These are phyloP conservation scores for Carterocephalus palaemon DNA, from an alignment of 2,888 invertebrate species.

Conservation along the genomic window DNA sequence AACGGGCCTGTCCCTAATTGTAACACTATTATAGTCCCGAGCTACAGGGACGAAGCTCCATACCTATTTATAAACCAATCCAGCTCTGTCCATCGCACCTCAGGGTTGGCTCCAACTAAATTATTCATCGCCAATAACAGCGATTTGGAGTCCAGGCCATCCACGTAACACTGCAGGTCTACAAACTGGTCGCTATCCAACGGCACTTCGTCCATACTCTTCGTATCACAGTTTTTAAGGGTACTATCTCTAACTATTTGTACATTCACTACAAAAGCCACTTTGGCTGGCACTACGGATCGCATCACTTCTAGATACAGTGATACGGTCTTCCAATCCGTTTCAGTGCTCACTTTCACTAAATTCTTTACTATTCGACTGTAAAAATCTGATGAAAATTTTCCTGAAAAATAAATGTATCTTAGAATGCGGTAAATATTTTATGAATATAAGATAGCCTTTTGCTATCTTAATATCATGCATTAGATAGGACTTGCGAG, in stretches of 20 bases:
- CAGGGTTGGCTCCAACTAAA: slow-evolving; percentile 76
- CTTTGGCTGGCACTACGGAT: slow-evolving; percentile 56
- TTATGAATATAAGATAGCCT: too few species aligned
- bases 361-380: slow-evolving; percentile 56
- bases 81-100: slow-evolving; percentile 84
- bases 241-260: slow-evolving; percentile 64
- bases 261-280: slow-evolving; percentile 70
- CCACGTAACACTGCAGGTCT: slow-evolving; percentile 81
- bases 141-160: slow-evolving; percentile 76
- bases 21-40: too few species aligned
- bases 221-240: slow-evolving; percentile 62
- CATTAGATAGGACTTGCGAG: too few species aligned
- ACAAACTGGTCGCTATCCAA: slow-evolving; percentile 56
- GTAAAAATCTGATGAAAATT: slow-evolving; percentile 62
- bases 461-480: too few species aligned
- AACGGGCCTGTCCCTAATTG: too few species aligned
- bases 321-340: slow-evolving; percentile 59
- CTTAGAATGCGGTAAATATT: too few species aligned
- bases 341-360: slow-evolving; percentile 53
- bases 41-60: slow-evolving; percentile 39
- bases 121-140: slow-evolving; percentile 81
- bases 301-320: slow-evolving; percentile 63
- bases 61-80: slow-evolving; percentile 84
- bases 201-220: slow-evolving; percentile 59
- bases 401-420: slow-evolving; percentile 50